phyloP scores from a whole-genome alignment of 2,797 vertebrate genomes.

The Anabacerthia variegaticeps region DNA sequence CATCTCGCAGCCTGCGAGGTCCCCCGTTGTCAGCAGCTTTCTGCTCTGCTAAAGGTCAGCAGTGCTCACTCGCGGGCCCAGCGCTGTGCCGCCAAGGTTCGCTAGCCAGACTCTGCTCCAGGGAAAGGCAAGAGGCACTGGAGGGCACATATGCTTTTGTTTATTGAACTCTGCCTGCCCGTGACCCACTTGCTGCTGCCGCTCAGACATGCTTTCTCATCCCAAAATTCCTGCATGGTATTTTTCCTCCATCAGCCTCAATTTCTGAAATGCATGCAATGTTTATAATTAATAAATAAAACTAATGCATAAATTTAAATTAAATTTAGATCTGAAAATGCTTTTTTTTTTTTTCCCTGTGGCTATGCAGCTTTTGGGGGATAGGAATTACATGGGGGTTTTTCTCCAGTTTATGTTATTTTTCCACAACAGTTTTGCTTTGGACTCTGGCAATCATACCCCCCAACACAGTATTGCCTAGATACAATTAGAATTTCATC shows the following conservation, averaged over 20 bases:
- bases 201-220: background rate
- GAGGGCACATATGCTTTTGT: slow-evolving; percentile 52
- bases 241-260: background rate
- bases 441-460: background rate
- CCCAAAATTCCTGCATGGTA: background rate
- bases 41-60: slow-evolving; percentile 34
- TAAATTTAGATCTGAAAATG: background rate
- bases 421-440: background rate
- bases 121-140: slow-evolving; percentile 46
- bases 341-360: background rate
- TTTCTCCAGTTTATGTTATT: background rate
- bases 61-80: background rate
- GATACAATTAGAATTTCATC: background rate
- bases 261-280: background rate
- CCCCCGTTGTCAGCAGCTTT: slow-evolving; percentile 14
- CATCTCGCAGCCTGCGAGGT: background rate
- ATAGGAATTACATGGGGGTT: background rate
- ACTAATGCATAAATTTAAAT: background rate
- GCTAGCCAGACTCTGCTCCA: slow-evolving; percentile 3
- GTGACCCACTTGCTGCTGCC: slow-evolving; percentile 45
- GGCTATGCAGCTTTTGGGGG: background rate
- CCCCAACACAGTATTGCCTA: background rate
- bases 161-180: slow-evolving; percentile 49
- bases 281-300: background rate
- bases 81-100: background rate